A percentile compares a stretch with the other conserved stretches of the same genome.
Conservation (phyloP, 1,140 invertebrate genomes). For the Drosophila navojoa region DNA sequence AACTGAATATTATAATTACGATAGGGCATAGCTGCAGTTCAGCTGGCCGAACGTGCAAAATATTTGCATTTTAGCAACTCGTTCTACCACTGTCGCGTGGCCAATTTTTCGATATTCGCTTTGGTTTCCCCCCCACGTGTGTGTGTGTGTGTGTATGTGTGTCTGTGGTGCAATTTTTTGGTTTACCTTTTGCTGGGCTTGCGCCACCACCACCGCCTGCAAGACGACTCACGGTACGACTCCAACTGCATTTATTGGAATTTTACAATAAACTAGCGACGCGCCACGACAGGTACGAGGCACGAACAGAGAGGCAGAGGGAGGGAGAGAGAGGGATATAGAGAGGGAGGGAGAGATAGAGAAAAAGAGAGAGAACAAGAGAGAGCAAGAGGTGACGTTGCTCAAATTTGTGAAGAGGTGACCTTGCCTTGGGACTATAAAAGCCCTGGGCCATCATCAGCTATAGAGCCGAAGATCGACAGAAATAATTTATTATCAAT, state of each 20-base stretch:
- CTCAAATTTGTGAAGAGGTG: no score
- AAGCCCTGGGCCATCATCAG: no score
- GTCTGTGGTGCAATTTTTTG: not conserved
- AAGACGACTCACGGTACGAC: slow-evolving; percentile 23
- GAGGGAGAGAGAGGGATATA: no score
- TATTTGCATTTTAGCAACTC: not conserved
- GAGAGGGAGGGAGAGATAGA: no score
- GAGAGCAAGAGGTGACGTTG: no score
- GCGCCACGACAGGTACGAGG: slow-evolving; percentile 30
- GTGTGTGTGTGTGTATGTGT: not conserved
- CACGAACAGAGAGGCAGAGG: no score
- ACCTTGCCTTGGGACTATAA: no score
- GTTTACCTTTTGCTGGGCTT: slow-evolving; percentile 39
- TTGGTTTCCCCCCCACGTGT: not conserved
- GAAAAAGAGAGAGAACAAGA: no score
- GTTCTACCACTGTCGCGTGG: slow-evolving; percentile 39
- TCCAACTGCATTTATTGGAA: slow-evolving; percentile 72
- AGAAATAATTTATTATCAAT: no score
- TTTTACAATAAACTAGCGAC: slow-evolving; percentile 75
- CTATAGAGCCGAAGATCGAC: no score
- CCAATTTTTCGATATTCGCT: slow-evolving; percentile 65
- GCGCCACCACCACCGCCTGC: not conserved
- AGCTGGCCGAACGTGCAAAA: not conserved
- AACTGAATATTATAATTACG: no score
- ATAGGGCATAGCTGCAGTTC: not conserved